Evolutionary conservation across 1,140 invertebrate species (phyloP).

Genomic region (Zaprionus kolodkinae): DNA sequence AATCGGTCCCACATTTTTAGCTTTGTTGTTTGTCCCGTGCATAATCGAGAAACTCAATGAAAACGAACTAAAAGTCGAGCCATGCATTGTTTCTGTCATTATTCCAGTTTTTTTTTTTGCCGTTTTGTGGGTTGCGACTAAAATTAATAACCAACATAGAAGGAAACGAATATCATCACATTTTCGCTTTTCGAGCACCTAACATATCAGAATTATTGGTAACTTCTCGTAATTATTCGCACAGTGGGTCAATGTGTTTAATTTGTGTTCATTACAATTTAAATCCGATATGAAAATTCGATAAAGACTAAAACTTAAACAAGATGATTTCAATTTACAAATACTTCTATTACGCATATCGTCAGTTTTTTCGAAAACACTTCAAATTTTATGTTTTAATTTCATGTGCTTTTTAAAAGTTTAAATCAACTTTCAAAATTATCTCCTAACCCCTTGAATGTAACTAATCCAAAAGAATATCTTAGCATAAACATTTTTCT

Average conservation of each 20-base stretch:
- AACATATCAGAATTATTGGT: constrained; percentile 17
- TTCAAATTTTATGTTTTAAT: constrained; percentile 19
- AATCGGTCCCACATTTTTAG: constrained; percentile 17
- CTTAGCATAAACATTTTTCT: constrained; percentile 57
- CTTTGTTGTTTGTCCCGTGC: constrained; percentile 29
- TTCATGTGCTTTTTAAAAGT: constrained; percentile 19
- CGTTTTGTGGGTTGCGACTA: constrained; percentile 9
- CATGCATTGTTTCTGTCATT: constrained; percentile 28
- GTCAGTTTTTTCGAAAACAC: not conserved
- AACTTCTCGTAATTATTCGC: constrained; percentile 19
- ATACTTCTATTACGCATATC: not conserved
- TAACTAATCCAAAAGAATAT: constrained; percentile 63
- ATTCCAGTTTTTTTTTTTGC: not conserved
- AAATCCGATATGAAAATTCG: not conserved
- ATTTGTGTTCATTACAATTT: not conserved
- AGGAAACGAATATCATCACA: constrained; percentile 5
- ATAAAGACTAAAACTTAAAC: not conserved
- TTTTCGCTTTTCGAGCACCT: constrained; percentile 21
- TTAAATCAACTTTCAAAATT: constrained; percentile 33
- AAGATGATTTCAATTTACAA: not conserved
- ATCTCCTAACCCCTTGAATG: constrained; percentile 44
- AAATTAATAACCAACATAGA: not conserved
- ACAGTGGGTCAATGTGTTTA: constrained; percentile 24
- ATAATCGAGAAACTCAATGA: constrained; percentile 16
- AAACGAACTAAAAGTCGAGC: constrained; percentile 21